phyloP scores from a whole-genome alignment of 2,888 invertebrate species.

The Drosophila multiciliata region DNA sequence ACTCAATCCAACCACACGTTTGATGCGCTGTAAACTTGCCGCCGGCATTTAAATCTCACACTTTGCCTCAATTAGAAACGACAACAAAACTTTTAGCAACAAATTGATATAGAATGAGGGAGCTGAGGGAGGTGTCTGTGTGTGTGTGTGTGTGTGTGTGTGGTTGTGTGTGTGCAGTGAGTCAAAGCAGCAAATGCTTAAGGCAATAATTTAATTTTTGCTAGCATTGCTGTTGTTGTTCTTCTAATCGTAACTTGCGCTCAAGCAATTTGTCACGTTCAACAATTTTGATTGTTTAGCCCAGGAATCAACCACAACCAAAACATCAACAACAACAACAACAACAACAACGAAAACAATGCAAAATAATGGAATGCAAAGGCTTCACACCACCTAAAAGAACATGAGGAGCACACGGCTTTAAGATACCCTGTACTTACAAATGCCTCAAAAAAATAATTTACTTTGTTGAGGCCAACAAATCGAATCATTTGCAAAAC shows the following conservation, averaged over 20 bases:
- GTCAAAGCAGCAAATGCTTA: conserved; percentile 53
- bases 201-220: conserved; percentile 72
- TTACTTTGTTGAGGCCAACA: neutral
- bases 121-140: neutral
- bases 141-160: neutral
- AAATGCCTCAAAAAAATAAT: conserved; percentile 1
- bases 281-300: conserved; percentile 79
- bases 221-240: conserved; percentile 42
- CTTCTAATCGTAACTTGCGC: conserved; percentile 77
- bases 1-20: conserved; percentile 20
- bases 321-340: conserved; percentile 15
- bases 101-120: conserved; percentile 16
- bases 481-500: neutral
- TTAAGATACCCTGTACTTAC: conserved; percentile 3
- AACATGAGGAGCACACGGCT: neutral
- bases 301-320: conserved; percentile 46
- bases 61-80: conserved; percentile 69
- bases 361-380: conserved; percentile 28
- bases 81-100: conserved; percentile 70
- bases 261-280: conserved; percentile 85
- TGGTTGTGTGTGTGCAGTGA: conserved; percentile 26
- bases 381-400: conserved; percentile 1
- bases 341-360: conserved; percentile 15
- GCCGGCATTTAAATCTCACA: conserved; percentile 75
- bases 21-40: conserved; percentile 62